Evolutionary conservation across 2,888 invertebrate species (phyloP), one percentile per base, ranked within the genome.

Genomic region (Agrochola circellaris): DNA sequence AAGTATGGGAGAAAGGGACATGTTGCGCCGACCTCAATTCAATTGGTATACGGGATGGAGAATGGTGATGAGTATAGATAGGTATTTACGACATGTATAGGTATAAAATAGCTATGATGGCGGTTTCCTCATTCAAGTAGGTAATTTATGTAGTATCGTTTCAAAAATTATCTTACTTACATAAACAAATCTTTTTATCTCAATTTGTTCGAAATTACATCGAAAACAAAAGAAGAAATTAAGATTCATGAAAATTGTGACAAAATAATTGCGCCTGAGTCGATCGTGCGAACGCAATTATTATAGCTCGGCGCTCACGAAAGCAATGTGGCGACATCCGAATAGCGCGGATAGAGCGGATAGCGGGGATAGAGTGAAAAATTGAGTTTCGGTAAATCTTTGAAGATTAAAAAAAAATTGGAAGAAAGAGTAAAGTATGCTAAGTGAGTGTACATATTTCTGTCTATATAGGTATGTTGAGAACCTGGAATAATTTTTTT

Each of bases 241-340:
- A 81, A 81, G 65, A 72, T 83, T 87, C 81, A 83, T 81, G 88
- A 87, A 87, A 87, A 86, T 85, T 85, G 88, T 82, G 87, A 85
- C 86, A 84, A 87, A 87, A 89, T 88, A 86, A 84, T 84, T 90
- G 89, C 88, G 88, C 89, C 81, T 76, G 89, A 90, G 90, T 90
- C 87, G 89, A 92, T 92, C 92, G 91, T 92, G 91, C 90, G 91
- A 91, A 90, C 84, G 91, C 85, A 90, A 92, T 91, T 91, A 92
- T 85, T 78, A 81, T 81, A 75, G 86, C 83, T 87, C 89, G 82
- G 66, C 75, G 88, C 83, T 88, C 90, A 86, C 90, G 91, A 89
- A 89, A 86, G 86, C 84, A 66, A 26, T 60, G 75, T 87, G 86
- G 84, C 83, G 90, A 86, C 86, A 87, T 48, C 30, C 7, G 60